Percentiles rank a stretch among this genome's conserved stretches.
Conservation (phyloP, 1,140 invertebrate species). For the Oreohelix idahoensis region DNA sequence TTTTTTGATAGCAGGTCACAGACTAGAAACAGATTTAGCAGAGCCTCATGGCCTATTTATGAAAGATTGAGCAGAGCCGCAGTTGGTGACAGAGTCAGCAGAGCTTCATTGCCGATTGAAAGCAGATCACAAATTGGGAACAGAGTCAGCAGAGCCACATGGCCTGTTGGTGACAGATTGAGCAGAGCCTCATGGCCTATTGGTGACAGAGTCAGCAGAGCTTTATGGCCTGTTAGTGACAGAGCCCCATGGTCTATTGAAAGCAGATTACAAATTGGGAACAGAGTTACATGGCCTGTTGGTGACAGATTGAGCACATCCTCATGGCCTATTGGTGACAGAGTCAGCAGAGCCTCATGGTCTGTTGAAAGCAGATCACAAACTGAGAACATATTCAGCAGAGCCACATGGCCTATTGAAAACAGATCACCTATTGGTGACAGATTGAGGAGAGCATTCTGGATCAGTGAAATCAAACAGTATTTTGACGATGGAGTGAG, state of each 20-base stretch:
- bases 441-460: not conserved
- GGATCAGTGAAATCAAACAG: not conserved
- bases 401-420: not conserved
- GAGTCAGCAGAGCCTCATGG: not conserved
- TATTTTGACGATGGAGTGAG: not conserved
- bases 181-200: not conserved
- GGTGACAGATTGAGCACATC: not conserved
- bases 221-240: not conserved
- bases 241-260: not conserved
- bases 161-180: not conserved
- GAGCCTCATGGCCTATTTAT: not conserved
- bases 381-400: not conserved
- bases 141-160: not conserved
- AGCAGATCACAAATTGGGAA: not conserved
- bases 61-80: not conserved
- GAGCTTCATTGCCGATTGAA: not conserved
- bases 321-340: not conserved
- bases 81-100: not conserved
- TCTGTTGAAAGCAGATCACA: not conserved
- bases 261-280: not conserved
- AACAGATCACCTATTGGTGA: not conserved
- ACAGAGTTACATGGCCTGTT: not conserved
- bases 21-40: too few species aligned
- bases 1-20: not conserved
- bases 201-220: not conserved